Conservation (phyloP, 2,113 vertebrate genomes). For the Heterotis niloticus region DNA sequence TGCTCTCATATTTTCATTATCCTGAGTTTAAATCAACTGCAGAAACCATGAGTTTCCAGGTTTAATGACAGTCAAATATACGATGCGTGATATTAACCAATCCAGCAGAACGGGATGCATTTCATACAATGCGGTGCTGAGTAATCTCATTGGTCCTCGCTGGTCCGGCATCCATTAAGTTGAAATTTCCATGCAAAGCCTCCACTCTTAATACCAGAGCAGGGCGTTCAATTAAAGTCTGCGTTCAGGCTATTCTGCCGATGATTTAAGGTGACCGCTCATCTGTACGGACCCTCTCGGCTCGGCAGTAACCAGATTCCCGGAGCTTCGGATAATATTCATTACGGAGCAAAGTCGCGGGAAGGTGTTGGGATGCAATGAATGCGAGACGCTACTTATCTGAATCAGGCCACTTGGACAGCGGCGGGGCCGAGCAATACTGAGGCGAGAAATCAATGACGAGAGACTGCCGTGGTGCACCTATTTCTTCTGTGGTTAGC, state of each 20-base stretch:
- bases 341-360: conserved; percentile 10
- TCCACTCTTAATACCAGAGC: conserved; percentile 24
- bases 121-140: conserved; percentile 8
- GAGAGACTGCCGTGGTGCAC: conserved; percentile 14
- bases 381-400: conserved; percentile 9
- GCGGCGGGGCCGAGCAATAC: conserved; percentile 22
- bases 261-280: conserved; percentile 22
- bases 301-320: conserved; percentile 22
- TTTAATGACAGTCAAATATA: conserved; percentile 23
- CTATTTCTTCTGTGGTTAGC: conserved; percentile 45
- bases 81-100: conserved; percentile 1
- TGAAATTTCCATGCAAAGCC: conserved; percentile 16
- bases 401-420: conserved; percentile 16
- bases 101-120: conserved; percentile 11
- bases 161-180: conserved; percentile 25
- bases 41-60: conserved; percentile 24
- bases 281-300: conserved; percentile 18
- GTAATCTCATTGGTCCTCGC: conserved; percentile 11
- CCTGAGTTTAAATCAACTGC: conserved; percentile 26
- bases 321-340: conserved; percentile 22
- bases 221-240: conserved; percentile 36
- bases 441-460: conserved; percentile 29
- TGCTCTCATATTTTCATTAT: conserved; percentile 27
- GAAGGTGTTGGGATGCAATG: conserved; percentile 14
- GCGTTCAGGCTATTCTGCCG: conserved; percentile 29